These are phyloP conservation scores for Conopomorpha cramerella DNA, from an alignment of 1,140 invertebrate species.

Conservation along the genomic window DNA sequence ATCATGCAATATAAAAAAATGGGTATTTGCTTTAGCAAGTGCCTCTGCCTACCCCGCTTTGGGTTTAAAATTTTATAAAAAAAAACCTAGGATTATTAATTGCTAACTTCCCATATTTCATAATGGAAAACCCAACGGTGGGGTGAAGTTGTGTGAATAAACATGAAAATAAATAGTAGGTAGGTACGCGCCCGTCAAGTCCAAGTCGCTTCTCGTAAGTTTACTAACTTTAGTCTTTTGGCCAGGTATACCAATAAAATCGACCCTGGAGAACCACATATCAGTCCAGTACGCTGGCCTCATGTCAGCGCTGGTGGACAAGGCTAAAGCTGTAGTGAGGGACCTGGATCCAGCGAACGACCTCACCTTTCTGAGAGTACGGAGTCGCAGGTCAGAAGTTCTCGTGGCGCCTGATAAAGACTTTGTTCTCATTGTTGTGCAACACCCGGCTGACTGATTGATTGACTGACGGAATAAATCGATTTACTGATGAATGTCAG, in stretches of 20 bases:
- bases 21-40: too few species aligned
- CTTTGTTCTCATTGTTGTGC: constrained; percentile 71
- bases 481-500: constrained; percentile 9
- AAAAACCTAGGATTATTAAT: too few species aligned
- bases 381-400: constrained; percentile 91
- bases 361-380: constrained; percentile 78
- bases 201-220: too few species aligned
- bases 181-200: too few species aligned
- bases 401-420: constrained; percentile 84
- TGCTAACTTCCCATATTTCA: too few species aligned
- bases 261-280: constrained; percentile 74
- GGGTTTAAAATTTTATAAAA: too few species aligned
- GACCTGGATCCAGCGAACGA: constrained; percentile 83
- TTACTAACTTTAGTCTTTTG: too few species aligned
- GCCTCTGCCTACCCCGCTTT: too few species aligned
- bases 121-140: too few species aligned
- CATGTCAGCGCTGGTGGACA: constrained; percentile 69
- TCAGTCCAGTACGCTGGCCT: constrained; percentile 75
- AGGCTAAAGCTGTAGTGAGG: constrained; percentile 71
- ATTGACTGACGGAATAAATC: constrained; percentile 28
- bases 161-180: too few species aligned
- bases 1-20: too few species aligned
- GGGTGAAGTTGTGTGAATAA: too few species aligned
- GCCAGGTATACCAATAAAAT: constrained; percentile 77
- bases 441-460: constrained; percentile 67